Evolutionary conservation across 2,113 vertebrate species (phyloP).

Genomic region (Galeopterus variegatus): DNA sequence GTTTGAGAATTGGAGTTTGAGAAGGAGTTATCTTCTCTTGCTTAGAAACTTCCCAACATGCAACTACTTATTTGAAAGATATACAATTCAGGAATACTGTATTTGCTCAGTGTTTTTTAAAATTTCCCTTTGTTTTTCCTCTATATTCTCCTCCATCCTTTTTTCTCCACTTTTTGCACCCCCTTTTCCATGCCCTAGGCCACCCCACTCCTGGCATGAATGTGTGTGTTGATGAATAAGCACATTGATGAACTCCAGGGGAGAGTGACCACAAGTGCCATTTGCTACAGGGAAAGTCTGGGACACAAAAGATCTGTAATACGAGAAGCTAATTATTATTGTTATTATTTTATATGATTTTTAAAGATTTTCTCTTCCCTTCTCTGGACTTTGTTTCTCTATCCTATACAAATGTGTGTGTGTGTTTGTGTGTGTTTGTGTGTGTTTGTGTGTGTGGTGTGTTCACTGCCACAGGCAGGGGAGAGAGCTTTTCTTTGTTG

Average conservation of each 20-base stretch:
- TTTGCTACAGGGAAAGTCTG: not conserved
- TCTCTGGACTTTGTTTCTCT: not conserved
- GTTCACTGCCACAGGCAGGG: not conserved
- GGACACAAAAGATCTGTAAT: constrained; percentile 18
- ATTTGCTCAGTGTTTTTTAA: not conserved
- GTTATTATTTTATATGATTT: not conserved
- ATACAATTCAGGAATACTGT: not conserved
- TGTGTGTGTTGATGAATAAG: not conserved
- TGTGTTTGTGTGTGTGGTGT: not conserved
- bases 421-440: not conserved
- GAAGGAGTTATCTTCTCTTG: not conserved
- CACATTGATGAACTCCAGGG: not conserved
- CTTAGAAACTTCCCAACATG: not conserved
- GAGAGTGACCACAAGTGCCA: not conserved
- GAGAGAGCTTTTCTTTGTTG: not conserved
- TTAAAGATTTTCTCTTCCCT: not conserved
- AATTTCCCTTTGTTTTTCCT: not conserved
- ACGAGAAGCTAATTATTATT: not conserved
- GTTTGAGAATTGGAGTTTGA: not conserved
- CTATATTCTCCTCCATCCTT: not conserved
- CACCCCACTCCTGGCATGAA: fast-evolving
- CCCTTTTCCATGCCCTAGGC: not conserved
- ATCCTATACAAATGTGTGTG: not conserved
- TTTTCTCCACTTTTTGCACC: not conserved
- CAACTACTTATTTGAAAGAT: not conserved